Conservation (phyloP, 2,888 invertebrate genomes). For the Uloborus plumipes region DNA sequence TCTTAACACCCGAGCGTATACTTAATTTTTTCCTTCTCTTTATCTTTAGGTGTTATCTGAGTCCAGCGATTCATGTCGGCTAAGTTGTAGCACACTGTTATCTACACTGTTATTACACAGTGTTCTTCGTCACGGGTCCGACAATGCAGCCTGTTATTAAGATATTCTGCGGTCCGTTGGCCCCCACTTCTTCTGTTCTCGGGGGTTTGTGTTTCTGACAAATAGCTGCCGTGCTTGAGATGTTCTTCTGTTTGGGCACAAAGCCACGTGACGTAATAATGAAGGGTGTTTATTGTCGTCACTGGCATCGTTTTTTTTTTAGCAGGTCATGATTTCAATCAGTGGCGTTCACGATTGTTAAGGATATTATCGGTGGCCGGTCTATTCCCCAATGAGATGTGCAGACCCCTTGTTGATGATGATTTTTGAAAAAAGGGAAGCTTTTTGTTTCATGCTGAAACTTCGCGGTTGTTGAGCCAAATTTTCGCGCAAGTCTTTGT, state of each 20-base stretch:
- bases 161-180: conserved; percentile 43
- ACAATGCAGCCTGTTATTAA: conserved; percentile 51
- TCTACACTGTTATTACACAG: conserved; percentile 46
- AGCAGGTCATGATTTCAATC: conserved; percentile 51
- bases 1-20: conserved; percentile 20
- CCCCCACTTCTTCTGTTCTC: neutral
- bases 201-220: conserved; percentile 6
- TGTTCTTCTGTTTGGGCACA: conserved; percentile 37
- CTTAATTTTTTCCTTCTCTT: neutral
- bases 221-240: conserved; percentile 29
- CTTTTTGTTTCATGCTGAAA: too few relatives aligned
- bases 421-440: too few relatives aligned
- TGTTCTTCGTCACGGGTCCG: conserved; percentile 35
- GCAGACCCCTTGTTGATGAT: too few relatives aligned
- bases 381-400: too few relatives aligned
- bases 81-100: conserved; percentile 45
- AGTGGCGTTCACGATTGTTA: conserved; percentile 11
- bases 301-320: conserved; percentile 4
- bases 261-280: conserved; percentile 44
- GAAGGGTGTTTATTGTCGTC: conserved; percentile 32
- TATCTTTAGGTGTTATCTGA: conserved; percentile 21
- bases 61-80: conserved; percentile 54
- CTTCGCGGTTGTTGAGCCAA: too few relatives aligned
- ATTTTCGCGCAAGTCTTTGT: too few relatives aligned
- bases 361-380: too few relatives aligned